Evolutionary conservation across 2,888 invertebrate genomes (phyloP), one percentile per base, ranked within the genome.

Genomic region (Callosobruchus maculatus): DNA sequence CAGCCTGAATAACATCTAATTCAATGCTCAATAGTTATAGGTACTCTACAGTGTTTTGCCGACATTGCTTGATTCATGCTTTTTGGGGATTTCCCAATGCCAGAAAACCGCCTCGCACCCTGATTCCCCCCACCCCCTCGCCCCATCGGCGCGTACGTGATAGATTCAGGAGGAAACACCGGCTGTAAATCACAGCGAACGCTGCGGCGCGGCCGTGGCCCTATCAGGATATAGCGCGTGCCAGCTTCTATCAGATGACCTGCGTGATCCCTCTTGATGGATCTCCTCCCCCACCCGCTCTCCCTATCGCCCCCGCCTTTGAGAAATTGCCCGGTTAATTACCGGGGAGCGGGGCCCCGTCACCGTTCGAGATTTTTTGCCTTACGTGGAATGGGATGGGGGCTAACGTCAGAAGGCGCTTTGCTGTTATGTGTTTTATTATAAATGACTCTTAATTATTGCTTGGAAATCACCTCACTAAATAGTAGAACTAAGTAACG

Each of bases 161-260:
- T 84, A 83, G 84, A 85, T 84, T 83, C 82, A 79, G 82, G 80
- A 81, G 84, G 82, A 84, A 85, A 83, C 80, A 83, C 80, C 81
- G 79, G 82, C 81, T 83, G 84, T 85, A 85, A 85, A 85, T 85
- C 85, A 85, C 84, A 77, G 77, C 49, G 49, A 49, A 26, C 26
- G 26, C 71, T 72, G 74, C 70, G 76, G 74, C 74, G 72, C 73
- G 73, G 73, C 74, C 67, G 70, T 71, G 80, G 80, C 80, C 82
- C 82, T 83, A 84, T 83, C 83, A 82, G 84, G 84, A 83, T 83
- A 84, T 82, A 82, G 83, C 83, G 83, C 84, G 83, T 84, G 84
- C 84, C 83, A 83, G 80, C 82, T 82, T 82, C 84, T 85, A 85
- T 85, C 85, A 83, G 85, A 85, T 85, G 85, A 85, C 85, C 85